Conservation (phyloP, 2,797 vertebrate species). For the Acanthis flammea region DNA sequence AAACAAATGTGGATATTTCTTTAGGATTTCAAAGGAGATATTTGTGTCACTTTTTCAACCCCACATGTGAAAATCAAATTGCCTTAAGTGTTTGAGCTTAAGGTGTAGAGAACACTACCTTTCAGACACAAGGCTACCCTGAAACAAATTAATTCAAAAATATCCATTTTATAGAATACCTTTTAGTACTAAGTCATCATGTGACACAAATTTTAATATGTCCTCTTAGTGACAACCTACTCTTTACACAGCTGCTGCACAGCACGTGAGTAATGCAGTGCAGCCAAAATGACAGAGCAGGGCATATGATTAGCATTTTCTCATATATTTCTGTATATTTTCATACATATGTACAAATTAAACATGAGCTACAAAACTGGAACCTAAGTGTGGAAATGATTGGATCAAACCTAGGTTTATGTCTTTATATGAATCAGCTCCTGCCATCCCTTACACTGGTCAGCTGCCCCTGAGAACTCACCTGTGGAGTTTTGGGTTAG, state of each 20-base stretch:
- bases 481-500: not conserved
- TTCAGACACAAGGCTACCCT: not conserved
- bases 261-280: not conserved
- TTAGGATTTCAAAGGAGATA: not conserved
- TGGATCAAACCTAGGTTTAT: not conserved
- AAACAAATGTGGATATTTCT: not conserved
- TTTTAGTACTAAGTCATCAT: not conserved
- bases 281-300: not conserved
- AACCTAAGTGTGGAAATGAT: not conserved
- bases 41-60: not conserved
- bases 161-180: not conserved
- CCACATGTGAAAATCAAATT: not conserved
- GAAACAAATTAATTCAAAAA: not conserved
- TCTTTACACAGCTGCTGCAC: not conserved
- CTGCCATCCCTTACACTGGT: not conserved
- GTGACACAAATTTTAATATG: not conserved
- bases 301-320: not conserved
- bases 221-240: not conserved
- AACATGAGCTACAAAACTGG: not conserved
- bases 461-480: not conserved
- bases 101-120: not conserved
- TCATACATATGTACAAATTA: not conserved
- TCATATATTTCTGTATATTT: not conserved
- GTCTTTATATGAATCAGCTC: not conserved
- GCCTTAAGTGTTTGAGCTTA: not conserved